Base-by-base conservation (phyloP, 2,113 vertebrate genomes). In the Nycticorax nycticorax region DNA sequence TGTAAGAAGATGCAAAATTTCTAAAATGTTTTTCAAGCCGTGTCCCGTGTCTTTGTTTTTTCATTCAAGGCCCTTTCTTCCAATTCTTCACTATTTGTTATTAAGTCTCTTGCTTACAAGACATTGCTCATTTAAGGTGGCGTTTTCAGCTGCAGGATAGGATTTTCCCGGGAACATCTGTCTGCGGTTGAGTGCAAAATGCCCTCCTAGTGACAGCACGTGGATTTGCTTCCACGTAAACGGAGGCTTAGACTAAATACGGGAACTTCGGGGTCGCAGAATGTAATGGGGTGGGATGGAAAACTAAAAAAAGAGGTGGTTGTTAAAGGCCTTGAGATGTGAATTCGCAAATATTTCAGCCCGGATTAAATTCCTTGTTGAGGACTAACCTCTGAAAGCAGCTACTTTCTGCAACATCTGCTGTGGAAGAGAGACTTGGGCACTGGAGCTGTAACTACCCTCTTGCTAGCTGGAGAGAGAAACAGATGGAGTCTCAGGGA, bases 401-500 rank as follows among this genome's bases (percentile, higher is more conserved):
- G 69, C 88, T 92, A 35, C 76, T 68, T 73, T 84, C 72, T 86
- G 90, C 85, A 96, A 23, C 88, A 95, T 92, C 95, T 92, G 91
- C 86, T 87, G 67, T 55, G 93, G 91, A 95, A 67, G 88, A 91
- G 89, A 74, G 77, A 2, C 35, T 71, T 23, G 84, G 85, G 85
- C 93, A 78, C 73, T 22, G 93, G 85, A 56, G 64, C 83, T 56
- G 47, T 63, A 66, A 50, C 83, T 82, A 20, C 27, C 85, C 74
- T 68, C 83, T 80, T 9, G 33, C 72, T 73, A 43, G 20, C 76
- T 68, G 19, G 56, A 68, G 80, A 89, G 59, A 79, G 89, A 85
- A 94, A 82, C 95, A 97, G 92, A 92, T 92, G 89, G 90, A 90
- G 84, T 87, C 72, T 67, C 67, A 23, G 90, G 93, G 77, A 92